Evolutionary conservation across 2,113 vertebrate genomes (phyloP).

Genomic region (pig (Sus scrofa)): T2T-Sscrofa CM000819.6:138985001-138985500

Average conservation of each 20-base stretch:
- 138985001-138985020: neutral
- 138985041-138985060: neutral
- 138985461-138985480: neutral
- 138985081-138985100: neutral
- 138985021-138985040: neutral
- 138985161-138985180: neutral
- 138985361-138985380: neutral
- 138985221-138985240: no score
- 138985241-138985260: neutral
- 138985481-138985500: neutral
- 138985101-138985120: neutral
- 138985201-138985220: no score
- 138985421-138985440: neutral
- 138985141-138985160: neutral
- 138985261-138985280: neutral
- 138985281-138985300: neutral
- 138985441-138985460: neutral
- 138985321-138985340: accelerated
- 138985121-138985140: neutral
- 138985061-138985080: neutral
- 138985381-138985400: neutral
- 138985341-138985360: neutral
- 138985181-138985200: neutral
- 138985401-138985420: neutral
- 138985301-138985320: neutral